Evolutionary conservation across 2,888 invertebrate genomes (phyloP).

Genomic region (Parnassius mnemosyne): DNA sequence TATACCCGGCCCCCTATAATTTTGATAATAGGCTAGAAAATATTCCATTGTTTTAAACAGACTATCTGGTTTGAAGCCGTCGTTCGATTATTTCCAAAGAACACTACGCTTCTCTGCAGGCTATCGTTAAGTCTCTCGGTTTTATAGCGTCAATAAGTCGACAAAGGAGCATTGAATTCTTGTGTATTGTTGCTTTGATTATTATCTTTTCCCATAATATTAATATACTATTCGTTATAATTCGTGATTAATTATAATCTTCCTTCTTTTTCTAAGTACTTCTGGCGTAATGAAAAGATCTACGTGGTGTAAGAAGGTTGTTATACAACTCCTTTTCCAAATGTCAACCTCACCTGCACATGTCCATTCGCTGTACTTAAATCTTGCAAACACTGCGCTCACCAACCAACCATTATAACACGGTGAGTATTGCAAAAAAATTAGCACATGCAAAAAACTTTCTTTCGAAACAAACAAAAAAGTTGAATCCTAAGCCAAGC

Average conservation of each 20-base stretch:
- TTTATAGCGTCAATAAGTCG: conserved; percentile 59
- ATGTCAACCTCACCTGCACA: too few species aligned
- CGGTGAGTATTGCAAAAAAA: too few species aligned
- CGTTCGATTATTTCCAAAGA: conserved; percentile 62
- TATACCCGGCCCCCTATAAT: conserved; percentile 64
- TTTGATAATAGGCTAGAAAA: conserved; percentile 79
- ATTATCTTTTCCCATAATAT: conserved; percentile 30
- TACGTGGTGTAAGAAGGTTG: too few species aligned
- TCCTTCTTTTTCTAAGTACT: not conserved
- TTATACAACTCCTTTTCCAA: too few species aligned
- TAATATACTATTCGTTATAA: not conserved
- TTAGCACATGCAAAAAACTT: too few species aligned
- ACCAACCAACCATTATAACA: too few species aligned
- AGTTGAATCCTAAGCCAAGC: too few species aligned
- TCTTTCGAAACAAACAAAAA: too few species aligned
- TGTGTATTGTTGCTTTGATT: conserved; percentile 43
- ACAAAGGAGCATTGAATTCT: conserved; percentile 44
- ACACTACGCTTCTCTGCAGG: conserved; percentile 30
- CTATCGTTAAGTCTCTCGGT: conserved; percentile 35
- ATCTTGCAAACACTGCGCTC: too few species aligned
- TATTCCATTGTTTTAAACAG: conserved; percentile 71
- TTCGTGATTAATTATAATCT: not conserved
- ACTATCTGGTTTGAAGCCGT: conserved; percentile 61
- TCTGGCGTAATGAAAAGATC: too few species aligned
- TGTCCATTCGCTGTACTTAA: too few species aligned